Percentiles rank a stretch among this genome's conserved stretches.
Conservation (phyloP, 2,888 invertebrate species). For the Ctena decussata region DNA sequence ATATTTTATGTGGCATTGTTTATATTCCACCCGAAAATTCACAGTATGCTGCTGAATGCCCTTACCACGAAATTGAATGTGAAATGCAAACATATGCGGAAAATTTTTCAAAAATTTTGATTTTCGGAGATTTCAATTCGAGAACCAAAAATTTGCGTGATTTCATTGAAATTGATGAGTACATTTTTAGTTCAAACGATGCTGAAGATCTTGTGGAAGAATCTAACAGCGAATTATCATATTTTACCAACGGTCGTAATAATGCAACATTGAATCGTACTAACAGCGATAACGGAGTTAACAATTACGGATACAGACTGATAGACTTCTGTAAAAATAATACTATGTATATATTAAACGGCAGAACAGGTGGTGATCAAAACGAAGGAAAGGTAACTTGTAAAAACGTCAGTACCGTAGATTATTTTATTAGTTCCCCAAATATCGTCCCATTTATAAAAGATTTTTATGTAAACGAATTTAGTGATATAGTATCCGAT, state of each 20-base stretch:
- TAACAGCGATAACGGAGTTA: neutral
- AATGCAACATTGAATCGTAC: neutral
- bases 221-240: neutral
- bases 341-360: neutral
- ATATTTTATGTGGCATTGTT: too few species aligned
- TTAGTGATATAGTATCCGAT: neutral
- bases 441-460: neutral
- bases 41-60: neutral
- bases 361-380: neutral
- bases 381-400: neutral
- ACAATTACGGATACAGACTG: neutral
- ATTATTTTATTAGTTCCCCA: neutral
- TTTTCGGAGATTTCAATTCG: neutral
- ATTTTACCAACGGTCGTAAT: neutral
- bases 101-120: neutral
- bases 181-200: neutral
- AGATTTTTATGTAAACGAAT: neutral
- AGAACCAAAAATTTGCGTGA: neutral
- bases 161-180: neutral
- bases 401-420: neutral
- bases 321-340: neutral
- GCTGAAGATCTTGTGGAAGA: neutral
- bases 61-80: neutral
- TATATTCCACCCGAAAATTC: neutral
- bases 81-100: neutral